Base-by-base conservation (phyloP, 1,140 invertebrate species). In the Phenacoccus solenopsis region DNA sequence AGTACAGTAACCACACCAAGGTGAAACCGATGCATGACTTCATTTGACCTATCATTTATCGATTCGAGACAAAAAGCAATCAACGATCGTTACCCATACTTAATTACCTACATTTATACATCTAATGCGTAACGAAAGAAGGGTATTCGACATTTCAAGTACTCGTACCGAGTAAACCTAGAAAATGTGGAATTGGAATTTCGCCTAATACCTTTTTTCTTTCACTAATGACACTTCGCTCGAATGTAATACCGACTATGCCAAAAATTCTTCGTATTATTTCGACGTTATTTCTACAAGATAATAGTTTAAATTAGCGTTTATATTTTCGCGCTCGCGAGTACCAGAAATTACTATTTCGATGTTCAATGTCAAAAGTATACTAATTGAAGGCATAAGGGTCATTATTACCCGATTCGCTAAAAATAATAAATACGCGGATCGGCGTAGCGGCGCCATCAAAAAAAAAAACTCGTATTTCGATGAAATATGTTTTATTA, bases 31-130 rank as follows among this genome's bases (percentile, higher is more conserved):
- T 9, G 20, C 16, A 49, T n/a, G 38, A 49, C 38, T 49, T n/a
- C n/a, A n/a, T n/a, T 49, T 49, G 38, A 49, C 38, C 38, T 49
- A 49, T 49, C 38, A 49, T 49, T 49, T 49, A 49, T 49, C 38
- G 20, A 9, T n/a, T 49, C 38, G 38, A 49, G 38, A 49, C 38
- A 49, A 4, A 49, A 49, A 49, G 13, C 20, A 49, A 49, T 49
- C 20, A 49, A n/a, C 38, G 16, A 49, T 49, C 16, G 16, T n/a
- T 49, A n/a, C n/a, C n/a, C n/a, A n/a, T n/a, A n/a, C n/a, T n/a
- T n/a, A n/a, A n/a, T n/a, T n/a, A n/a, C n/a, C n/a, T n/a, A n/a
- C n/a, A n/a, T n/a, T n/a, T n/a, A n/a, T n/a, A n/a, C n/a, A n/a
- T n/a, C n/a, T n/a, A n/a, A n/a, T n/a, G n/a, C n/a, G n/a, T n/a